Evolutionary conservation across 2,888 invertebrate genomes (phyloP).

Genomic region (Drosophila aldrichi): DNA sequence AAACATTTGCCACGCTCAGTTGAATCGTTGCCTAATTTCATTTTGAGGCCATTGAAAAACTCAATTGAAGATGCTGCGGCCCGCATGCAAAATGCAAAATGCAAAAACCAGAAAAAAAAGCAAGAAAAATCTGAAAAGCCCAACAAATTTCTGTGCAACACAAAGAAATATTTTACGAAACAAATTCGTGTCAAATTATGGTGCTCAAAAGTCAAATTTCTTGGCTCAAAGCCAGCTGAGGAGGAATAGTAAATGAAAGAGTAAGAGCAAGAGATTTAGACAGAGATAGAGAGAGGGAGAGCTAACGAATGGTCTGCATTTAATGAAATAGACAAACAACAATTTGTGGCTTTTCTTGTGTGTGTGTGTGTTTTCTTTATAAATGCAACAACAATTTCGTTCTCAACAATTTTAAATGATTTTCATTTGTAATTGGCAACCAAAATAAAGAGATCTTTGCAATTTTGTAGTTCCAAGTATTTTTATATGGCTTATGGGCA

Average conservation of each 20-base stretch:
- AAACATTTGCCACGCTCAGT: slow-evolving; percentile 66
- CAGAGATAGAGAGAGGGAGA: background rate
- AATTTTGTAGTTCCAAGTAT: slow-evolving; percentile 25
- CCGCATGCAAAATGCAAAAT: slow-evolving; percentile 1
- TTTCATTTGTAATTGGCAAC: slow-evolving; percentile 43
- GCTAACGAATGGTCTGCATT: background rate
- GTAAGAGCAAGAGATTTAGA: background rate
- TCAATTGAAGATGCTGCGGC: slow-evolving; percentile 21
- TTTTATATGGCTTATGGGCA: slow-evolving; percentile 23
- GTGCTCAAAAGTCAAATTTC: slow-evolving; percentile 70
- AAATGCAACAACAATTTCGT: slow-evolving; percentile 31
- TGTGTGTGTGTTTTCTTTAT: slow-evolving; percentile 25
- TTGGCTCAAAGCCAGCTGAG: slow-evolving; percentile 51
- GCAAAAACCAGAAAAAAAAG: background rate
- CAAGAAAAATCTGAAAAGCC: background rate
- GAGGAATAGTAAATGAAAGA: background rate
- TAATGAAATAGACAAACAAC: slow-evolving; percentile 17
- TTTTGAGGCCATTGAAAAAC: slow-evolving; percentile 36
- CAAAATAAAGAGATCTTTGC: slow-evolving; percentile 40
- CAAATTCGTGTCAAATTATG: slow-evolving; percentile 79
- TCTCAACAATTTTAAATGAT: slow-evolving; percentile 34
- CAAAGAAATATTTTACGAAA: slow-evolving; percentile 47
- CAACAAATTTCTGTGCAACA: slow-evolving; percentile 5
- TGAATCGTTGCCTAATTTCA: slow-evolving; percentile 54
- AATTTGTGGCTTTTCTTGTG: slow-evolving; percentile 33